These are phyloP conservation scores for Crotalus adamanteus DNA, from an alignment of 2,797 vertebrate species.

Conservation along the genomic window DNA sequence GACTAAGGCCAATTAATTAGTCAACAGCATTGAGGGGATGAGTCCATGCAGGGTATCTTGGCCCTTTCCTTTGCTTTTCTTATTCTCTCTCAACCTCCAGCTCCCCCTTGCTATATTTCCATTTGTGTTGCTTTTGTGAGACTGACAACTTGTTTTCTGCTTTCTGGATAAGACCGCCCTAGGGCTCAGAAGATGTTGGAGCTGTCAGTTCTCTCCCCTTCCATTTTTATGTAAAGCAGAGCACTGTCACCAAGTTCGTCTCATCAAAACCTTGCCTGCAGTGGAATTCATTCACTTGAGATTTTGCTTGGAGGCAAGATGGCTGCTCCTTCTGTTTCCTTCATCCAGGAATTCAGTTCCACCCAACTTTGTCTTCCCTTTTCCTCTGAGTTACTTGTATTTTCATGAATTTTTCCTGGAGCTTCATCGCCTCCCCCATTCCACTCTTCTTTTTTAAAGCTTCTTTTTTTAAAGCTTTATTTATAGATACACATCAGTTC, in stretches of 20 bases:
- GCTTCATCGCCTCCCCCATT: no score
- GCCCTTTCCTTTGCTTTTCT: not conserved
- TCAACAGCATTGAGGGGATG: constrained; percentile 29
- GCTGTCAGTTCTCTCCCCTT: constrained; percentile 19
- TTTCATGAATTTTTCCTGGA: constrained; percentile 18
- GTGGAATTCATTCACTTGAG: constrained; percentile 57
- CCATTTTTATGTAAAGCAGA: constrained; percentile 42
- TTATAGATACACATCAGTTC: not conserved
- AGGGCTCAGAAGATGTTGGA: constrained; percentile 48
- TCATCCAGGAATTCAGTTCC: constrained; percentile 45
- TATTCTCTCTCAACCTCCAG: not conserved
- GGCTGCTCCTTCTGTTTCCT: constrained; percentile 47
- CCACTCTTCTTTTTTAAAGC: not conserved
- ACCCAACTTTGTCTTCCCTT: constrained; percentile 22
- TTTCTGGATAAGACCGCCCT: constrained; percentile 56
- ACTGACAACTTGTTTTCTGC: constrained; percentile 54
- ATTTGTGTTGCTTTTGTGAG: constrained; percentile 29
- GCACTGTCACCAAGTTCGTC: constrained; percentile 60
- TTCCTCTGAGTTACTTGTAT: constrained; percentile 8
- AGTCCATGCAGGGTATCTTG: constrained; percentile 42
- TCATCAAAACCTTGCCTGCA: constrained; percentile 64
- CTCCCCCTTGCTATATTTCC: constrained; percentile 33
- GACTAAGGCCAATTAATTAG: constrained; percentile 44
- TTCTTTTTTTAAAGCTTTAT: not conserved
- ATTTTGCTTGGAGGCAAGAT: constrained; percentile 57